Conservation (phyloP, 2,113 vertebrate genomes). For the Nycticebus coucang region DNA sequence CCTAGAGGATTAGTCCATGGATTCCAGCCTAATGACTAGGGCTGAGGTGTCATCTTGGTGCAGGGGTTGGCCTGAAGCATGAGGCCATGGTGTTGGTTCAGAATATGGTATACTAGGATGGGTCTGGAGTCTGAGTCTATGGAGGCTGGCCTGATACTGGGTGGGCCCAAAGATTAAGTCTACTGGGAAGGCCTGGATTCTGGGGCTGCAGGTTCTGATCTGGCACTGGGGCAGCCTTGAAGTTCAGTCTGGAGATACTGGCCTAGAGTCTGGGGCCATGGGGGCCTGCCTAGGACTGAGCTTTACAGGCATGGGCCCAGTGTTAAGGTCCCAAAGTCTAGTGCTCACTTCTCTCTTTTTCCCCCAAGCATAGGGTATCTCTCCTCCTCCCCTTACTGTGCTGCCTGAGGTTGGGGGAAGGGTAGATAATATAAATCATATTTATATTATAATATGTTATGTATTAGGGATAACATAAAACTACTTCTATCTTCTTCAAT, state of each 20-base stretch:
- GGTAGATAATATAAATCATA: background rate
- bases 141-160: background rate
- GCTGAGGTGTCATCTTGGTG: background rate
- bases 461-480: too few species aligned
- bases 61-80: background rate
- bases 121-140: background rate
- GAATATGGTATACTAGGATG: background rate
- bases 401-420: background rate
- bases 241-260: background rate
- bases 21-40: background rate
- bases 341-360: background rate
- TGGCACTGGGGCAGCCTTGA: background rate
- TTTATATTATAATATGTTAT: too few species aligned
- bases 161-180: background rate
- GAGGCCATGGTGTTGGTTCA: background rate
- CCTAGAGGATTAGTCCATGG: background rate
- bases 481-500: background rate
- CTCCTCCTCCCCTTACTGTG: background rate
- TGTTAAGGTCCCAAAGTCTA: background rate
- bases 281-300: too few species aligned
- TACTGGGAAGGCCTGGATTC: background rate
- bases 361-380: background rate
- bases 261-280: background rate
- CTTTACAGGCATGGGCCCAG: background rate
- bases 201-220: background rate